Evolutionary conservation across 1,140 invertebrate genomes (phyloP), one percentile per base, ranked within the genome.

Genomic region (Scaptomyza pallida): DNA sequence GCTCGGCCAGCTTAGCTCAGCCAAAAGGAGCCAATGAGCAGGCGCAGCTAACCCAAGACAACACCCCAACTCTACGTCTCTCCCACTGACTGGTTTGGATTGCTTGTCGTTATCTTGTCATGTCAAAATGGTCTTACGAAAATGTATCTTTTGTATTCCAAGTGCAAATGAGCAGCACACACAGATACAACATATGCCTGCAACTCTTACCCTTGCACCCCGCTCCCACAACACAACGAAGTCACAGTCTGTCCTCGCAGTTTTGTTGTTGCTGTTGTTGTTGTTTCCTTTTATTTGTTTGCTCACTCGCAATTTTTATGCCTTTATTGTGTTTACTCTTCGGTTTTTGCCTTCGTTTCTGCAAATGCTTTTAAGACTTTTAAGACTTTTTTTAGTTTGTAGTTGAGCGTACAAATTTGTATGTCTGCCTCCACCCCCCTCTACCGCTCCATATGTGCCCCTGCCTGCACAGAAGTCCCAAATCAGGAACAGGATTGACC

Each of bases 91-190:
- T 40, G 69, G 81, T 63, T 70, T 68, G 82, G 80, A 77, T 88
- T 82, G 82, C 83, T 88, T 90, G 88, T 89, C 88, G 88, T 90
- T 90, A 90, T 90, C 88, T 89, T 90, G 88, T 89, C 88, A 89
- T 88, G 88, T 90, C 88, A 90, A 90, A 90, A 89, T 86, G 88
- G 82, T 89, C 82, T 88, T 88, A 88, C 82, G 82, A 88, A 88
- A 89, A 88, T 88, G 82, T 88, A 88, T 82, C 82, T 88, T 88
- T 88, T 88, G 82, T 88, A 88, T 88, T 88, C 83, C 82, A 89
- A 88, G 82, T 88, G 82, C 83, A 88, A 88, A 88, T 88, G 82
- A 88, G 82, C 82, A 88, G 83, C 26, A 30, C 71, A 75, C 70
- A 88, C 71, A 76, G 78, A 83, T 79, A 77, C 75, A 72, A 83